These are phyloP conservation scores for Lycaon pictus DNA, from an alignment of 2,113 vertebrate genomes.

Conservation along the genomic window DNA sequence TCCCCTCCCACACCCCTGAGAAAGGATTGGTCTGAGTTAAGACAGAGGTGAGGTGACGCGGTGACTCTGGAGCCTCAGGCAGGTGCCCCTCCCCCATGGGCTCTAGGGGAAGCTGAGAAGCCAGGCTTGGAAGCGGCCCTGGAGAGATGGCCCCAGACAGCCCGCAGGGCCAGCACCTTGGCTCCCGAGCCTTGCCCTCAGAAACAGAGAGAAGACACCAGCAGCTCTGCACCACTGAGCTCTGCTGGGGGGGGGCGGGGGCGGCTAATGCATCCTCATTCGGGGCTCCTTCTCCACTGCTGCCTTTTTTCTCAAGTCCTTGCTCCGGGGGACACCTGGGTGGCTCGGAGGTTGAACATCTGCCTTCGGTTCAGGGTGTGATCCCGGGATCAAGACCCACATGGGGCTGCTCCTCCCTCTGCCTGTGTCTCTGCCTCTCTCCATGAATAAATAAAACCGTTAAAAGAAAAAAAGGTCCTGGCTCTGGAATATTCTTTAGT, in stretches of 20 bases:
- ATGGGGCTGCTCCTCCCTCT: too few species aligned
- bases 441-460: too few species aligned
- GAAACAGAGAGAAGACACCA: rapidly evolving
- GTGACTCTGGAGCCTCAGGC: neutral
- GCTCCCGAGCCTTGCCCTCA: neutral
- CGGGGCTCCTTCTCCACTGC: neutral
- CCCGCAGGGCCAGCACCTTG: too few species aligned
- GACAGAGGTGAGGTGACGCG: neutral
- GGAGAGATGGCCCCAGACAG: too few species aligned
- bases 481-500: neutral
- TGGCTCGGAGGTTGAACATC: too few species aligned
- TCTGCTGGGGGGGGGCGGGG: too few species aligned
- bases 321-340: neutral
- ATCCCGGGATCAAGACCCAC: too few species aligned
- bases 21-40: neutral
- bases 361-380: too few species aligned
- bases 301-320: neutral
- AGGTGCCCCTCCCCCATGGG: neutral
- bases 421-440: too few species aligned
- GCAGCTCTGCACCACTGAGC: neutral
- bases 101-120: neutral
- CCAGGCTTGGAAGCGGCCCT: neutral
- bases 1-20: neutral
- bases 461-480: neutral
- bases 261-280: too few species aligned